Percentiles rank a stretch among this genome's conserved stretches.
These are phyloP conservation scores for Galbula dea DNA, from an alignment of 2,113 vertebrate genomes.

Conservation along the genomic window DNA sequence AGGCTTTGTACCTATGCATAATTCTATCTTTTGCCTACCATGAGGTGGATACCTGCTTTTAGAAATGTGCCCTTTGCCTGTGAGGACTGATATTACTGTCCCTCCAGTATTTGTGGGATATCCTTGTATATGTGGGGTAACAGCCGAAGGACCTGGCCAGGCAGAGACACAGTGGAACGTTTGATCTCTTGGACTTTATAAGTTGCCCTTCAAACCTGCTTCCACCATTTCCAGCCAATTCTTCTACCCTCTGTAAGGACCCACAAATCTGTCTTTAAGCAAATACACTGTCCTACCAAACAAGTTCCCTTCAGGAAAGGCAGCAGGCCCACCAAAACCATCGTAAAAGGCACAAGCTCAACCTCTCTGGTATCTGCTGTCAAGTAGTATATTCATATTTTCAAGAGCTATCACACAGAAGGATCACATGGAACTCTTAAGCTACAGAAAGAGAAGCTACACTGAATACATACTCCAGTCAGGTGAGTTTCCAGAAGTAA, in stretches of 20 bases:
- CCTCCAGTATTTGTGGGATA: background rate
- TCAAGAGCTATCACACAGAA: background rate
- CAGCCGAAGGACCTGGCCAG: background rate
- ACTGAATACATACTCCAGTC: background rate
- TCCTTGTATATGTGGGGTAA: rapidly evolving
- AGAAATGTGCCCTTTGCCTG: background rate
- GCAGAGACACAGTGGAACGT: background rate
- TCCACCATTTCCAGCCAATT: background rate
- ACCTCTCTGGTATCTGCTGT: no score
- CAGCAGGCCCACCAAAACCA: background rate
- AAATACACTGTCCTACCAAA: background rate
- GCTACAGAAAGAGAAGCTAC: background rate
- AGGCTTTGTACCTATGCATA: background rate
- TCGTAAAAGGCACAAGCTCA: background rate
- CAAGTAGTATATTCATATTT: background rate
- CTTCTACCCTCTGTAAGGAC: background rate
- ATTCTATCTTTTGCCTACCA: background rate
- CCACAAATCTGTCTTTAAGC: background rate
- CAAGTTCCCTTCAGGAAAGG: background rate
- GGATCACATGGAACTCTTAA: background rate
- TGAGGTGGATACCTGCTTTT: background rate
- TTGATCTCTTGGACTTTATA: background rate
- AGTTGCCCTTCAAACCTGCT: background rate
- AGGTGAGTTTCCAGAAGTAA: background rate
- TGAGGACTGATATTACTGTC: background rate